Percentiles rank a stretch among this genome's conserved stretches.
Conservation (phyloP, 2,797 vertebrate species). For the Sebastolobus alascanus region DNA sequence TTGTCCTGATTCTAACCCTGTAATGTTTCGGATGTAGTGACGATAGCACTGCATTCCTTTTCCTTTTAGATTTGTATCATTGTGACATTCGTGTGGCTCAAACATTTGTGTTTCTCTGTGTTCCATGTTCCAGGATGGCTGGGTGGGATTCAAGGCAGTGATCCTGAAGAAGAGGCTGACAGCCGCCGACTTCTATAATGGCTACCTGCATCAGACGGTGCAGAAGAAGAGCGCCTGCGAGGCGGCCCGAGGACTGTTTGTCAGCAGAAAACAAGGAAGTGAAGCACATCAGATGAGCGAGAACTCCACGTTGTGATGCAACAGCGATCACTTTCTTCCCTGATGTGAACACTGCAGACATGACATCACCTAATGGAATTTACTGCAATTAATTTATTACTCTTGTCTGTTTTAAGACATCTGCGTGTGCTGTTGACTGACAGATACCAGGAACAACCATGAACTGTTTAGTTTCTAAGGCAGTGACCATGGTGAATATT, state of each 20-base stretch:
- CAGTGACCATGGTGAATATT: too few species aligned
- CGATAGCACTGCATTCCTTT: background rate
- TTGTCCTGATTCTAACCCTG: background rate
- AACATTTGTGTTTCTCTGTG: background rate
- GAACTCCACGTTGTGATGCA: conserved; percentile 1
- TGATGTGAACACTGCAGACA: conserved; percentile 6
- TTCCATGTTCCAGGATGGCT: conserved; percentile 87
- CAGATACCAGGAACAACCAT: too few species aligned
- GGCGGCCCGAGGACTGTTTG: conserved; percentile 81
- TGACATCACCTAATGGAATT: background rate
- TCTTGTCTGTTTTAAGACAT: conserved; percentile 57
- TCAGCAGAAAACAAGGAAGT: conserved; percentile 79
- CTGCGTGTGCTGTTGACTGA: conserved; percentile 4
- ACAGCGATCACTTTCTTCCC: background rate
- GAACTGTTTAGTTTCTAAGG: too few species aligned
- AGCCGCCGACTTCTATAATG: conserved; percentile 95
- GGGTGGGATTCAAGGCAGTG: conserved; percentile 90
- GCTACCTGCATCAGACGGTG: conserved; percentile 90
- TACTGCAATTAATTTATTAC: background rate
- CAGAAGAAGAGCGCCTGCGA: conserved; percentile 52
- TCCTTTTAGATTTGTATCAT: background rate
- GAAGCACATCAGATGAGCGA: background rate
- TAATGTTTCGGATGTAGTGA: background rate
- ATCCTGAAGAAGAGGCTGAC: conserved; percentile 91
- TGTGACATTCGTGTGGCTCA: background rate